Evolutionary conservation across 2,797 vertebrate species (phyloP).

Genomic region (Karalla daura): DNA sequence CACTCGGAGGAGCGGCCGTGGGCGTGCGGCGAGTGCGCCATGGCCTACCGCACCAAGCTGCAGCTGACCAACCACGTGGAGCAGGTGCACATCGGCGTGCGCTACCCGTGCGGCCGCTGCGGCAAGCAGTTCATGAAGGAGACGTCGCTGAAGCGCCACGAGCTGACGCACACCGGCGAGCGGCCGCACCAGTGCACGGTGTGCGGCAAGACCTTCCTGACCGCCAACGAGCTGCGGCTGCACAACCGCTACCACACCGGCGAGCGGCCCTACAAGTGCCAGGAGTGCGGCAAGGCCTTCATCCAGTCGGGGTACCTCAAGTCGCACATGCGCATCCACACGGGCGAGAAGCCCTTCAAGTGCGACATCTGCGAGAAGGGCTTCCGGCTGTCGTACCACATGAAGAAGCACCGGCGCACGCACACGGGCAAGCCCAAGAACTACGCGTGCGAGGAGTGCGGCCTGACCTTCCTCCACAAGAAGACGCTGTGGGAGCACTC

Average conservation of each 20-base stretch:
- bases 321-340: conserved; percentile 83
- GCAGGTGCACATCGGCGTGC: conserved; percentile 78
- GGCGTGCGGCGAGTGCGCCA: conserved; percentile 72
- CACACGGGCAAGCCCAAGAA: conserved; percentile 70
- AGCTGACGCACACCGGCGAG: conserved; percentile 81
- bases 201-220: conserved; percentile 80
- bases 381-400: conserved; percentile 78
- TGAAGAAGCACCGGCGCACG: conserved; percentile 80
- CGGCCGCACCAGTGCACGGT: conserved; percentile 77
- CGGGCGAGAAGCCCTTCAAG: conserved; percentile 79
- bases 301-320: conserved; percentile 82
- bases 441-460: conserved; percentile 73
- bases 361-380: conserved; percentile 77
- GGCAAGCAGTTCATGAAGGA: conserved; percentile 83
- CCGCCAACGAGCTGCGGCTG: conserved; percentile 76
- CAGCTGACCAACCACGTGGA: conserved; percentile 80
- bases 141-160: conserved; percentile 78
- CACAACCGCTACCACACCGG: conserved; percentile 81
- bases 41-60: conserved; percentile 79
- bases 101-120: conserved; percentile 77
- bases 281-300: conserved; percentile 79
- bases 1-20: conserved; percentile 79
- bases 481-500: conserved; percentile 75
- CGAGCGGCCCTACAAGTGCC: conserved; percentile 80
- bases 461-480: conserved; percentile 62